These are phyloP conservation scores for Lordiphosa collinella DNA, from an alignment of 1,140 invertebrate genomes.

Conservation along the genomic window DNA sequence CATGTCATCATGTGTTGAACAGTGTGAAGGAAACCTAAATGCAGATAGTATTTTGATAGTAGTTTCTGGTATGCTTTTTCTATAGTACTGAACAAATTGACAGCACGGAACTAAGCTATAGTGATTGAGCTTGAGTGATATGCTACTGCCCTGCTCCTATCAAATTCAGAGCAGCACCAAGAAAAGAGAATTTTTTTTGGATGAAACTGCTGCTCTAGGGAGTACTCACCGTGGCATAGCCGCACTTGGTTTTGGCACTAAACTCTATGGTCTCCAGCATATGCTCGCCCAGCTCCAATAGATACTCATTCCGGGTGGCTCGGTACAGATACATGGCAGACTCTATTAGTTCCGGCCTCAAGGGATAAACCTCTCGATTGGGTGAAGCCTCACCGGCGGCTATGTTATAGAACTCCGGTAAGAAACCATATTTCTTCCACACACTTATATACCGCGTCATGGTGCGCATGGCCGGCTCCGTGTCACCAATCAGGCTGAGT, in stretches of 20 bases:
- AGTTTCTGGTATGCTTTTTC: too few relatives aligned
- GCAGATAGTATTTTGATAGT: too few relatives aligned
- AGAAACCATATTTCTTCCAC: constrained; percentile 97
- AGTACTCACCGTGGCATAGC: constrained; percentile 94
- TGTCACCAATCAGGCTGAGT: constrained; percentile 93
- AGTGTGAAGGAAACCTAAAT: too few relatives aligned
- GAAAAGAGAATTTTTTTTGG: neutral
- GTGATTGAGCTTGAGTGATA: too few relatives aligned
- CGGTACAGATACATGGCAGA: constrained; percentile 98
- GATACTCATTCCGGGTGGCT: constrained; percentile 94
- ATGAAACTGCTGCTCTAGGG: too few relatives aligned
- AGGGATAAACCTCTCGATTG: constrained; percentile 95
- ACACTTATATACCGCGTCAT: constrained; percentile 97
- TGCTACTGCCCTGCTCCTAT: too few relatives aligned
- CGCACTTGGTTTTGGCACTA: constrained; percentile 94
- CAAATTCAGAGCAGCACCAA: too few relatives aligned
- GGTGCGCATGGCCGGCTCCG: constrained; percentile 94
- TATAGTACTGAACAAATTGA: too few relatives aligned
- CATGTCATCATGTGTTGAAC: too few relatives aligned
- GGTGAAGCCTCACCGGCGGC: constrained; percentile 89
- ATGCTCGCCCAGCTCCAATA: constrained; percentile 94
- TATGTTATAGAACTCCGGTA: constrained; percentile 98
- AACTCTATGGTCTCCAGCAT: constrained; percentile 93
- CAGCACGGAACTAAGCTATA: too few relatives aligned
- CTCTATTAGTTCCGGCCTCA: constrained; percentile 97